These are phyloP conservation scores for Eristalinus aeneus DNA, from an alignment of 2,888 invertebrate species.

Conservation along the genomic window DNA sequence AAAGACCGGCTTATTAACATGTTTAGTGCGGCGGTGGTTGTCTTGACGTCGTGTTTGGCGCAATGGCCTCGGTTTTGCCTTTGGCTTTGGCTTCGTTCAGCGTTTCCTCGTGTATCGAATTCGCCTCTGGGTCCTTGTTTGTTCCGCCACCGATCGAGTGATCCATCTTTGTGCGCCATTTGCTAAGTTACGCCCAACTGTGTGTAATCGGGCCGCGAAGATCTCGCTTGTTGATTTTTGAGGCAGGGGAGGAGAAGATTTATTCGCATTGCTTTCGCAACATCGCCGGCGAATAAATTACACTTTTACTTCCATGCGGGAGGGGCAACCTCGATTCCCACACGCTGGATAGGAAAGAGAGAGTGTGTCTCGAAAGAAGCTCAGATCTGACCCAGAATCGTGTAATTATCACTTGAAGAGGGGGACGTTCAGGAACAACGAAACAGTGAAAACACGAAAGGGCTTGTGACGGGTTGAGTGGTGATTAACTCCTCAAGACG, in stretches of 20 bases:
- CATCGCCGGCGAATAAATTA: conserved; percentile 47
- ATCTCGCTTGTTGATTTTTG: conserved; percentile 48
- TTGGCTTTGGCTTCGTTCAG: background rate
- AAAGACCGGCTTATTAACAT: conserved; percentile 66
- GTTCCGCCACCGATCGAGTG: conserved; percentile 31
- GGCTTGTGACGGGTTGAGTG: conserved; percentile 50
- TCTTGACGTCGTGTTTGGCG: conserved; percentile 52
- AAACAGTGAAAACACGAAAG: conserved; percentile 14
- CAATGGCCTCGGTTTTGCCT: conserved; percentile 48
- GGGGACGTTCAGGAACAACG: background rate
- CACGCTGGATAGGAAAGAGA: conserved; percentile 40
- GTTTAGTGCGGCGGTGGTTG: conserved; percentile 40
- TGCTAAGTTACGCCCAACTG: conserved; percentile 59
- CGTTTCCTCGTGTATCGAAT: background rate
- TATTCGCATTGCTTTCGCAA: conserved; percentile 36
- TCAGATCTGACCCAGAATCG: conserved; percentile 65
- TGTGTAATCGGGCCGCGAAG: conserved; percentile 49
- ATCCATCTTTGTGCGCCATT: conserved; percentile 62
- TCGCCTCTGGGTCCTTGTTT: background rate
- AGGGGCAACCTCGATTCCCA: conserved; percentile 42
- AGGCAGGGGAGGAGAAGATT: conserved; percentile 30
- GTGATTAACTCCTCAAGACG: conserved; percentile 66
- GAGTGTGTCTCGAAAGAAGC: conserved; percentile 29
- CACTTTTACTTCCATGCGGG: conserved; percentile 28
- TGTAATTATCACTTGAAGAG: conserved; percentile 52